Conservation (phyloP, 2,113 vertebrate genomes). For the Mugil cephalus region DNA sequence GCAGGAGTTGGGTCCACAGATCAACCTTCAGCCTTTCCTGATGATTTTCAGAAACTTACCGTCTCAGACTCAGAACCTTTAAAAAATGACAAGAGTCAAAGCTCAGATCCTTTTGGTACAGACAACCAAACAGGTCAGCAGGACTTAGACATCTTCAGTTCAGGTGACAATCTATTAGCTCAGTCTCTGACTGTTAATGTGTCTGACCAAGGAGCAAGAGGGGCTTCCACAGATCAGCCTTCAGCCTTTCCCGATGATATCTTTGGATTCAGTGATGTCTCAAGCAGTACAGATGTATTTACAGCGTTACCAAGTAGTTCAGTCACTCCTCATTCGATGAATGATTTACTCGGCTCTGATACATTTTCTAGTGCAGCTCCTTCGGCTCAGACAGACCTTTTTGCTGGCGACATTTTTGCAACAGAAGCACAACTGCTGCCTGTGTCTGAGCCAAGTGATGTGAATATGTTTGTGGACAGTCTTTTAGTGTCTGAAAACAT, state of each 20-base stretch:
- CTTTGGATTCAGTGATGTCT: constrained; percentile 52
- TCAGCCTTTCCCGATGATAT: constrained; percentile 55
- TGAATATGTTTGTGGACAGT: constrained; percentile 34
- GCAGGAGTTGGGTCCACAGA: neutral
- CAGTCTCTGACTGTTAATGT: constrained; percentile 18
- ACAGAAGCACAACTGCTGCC: constrained; percentile 35
- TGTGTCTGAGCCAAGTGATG: constrained; percentile 24
- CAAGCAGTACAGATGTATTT: constrained; percentile 22
- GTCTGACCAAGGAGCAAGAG: constrained; percentile 20
- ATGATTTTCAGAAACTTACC: neutral
- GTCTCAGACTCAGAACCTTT: constrained; percentile 3
- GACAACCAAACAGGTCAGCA: constrained; percentile 24
- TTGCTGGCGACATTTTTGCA: constrained; percentile 64
- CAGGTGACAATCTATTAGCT: constrained; percentile 39
- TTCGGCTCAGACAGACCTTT: constrained; percentile 46
- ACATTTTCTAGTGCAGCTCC: constrained; percentile 3
- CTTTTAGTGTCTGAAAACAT: constrained; percentile 37
- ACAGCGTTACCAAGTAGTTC: constrained; percentile 7
- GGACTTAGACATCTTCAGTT: constrained; percentile 75
- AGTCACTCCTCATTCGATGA: constrained; percentile 23
- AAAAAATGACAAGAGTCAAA: constrained; percentile 16
- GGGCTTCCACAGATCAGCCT: constrained; percentile 19
- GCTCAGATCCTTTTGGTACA: constrained; percentile 17
- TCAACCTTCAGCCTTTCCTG: neutral
- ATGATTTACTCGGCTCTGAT: constrained; percentile 59